Evolutionary conservation across 2,113 vertebrate genomes (phyloP), one percentile per base, ranked within the genome.

Genomic region (Notothenia coriiceps): DNA sequence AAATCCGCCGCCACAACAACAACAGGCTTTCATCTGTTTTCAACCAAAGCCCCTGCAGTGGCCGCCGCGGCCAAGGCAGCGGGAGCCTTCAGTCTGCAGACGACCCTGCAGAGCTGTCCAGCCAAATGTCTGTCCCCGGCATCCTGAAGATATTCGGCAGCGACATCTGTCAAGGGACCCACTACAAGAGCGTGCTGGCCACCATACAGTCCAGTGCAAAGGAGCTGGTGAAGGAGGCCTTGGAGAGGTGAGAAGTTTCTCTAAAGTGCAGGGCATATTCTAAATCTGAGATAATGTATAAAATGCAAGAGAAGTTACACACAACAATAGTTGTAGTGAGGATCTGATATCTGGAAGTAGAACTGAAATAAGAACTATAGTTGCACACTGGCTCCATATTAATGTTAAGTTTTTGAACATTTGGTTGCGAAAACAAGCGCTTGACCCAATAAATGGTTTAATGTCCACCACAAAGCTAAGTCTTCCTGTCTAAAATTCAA

Each of bases 61-160:
- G 85, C 3, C 63, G 74, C 5, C 68, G 65, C 3, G 33, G 65
- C 29, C 70, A 70, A 14, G 35, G 43, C 50, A 1, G 15, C 14
- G 7, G 50, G 78, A 59, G 90, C 44, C 51, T 70, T 5, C 85
- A 69, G 47, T 59, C 44, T 4, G 51, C 70, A 0, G 93, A 95
- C 9, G 94, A 95, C 85, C 93, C 93, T 0, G 86, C 91, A 0
- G 94, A 95, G 89, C 86, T 95, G 43, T 95, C 94, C 87, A 92
- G 91, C 22, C 95, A 93, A 54, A 85, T 88, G 68, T 95, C 94
- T 6, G 91, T 94, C 14, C 95, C 95, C 0, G 95, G 95, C 13
- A 93, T 96, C 84, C 87, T 96, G 9, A 96, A 96, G 87, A 90
- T 96, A 70, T 96, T 95, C 7, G 95, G 95, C 71, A 92, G 93